These are phyloP conservation scores for Sternotherus odoratus DNA, from an alignment of 2,797 vertebrate genomes.

Conservation along the genomic window DNA sequence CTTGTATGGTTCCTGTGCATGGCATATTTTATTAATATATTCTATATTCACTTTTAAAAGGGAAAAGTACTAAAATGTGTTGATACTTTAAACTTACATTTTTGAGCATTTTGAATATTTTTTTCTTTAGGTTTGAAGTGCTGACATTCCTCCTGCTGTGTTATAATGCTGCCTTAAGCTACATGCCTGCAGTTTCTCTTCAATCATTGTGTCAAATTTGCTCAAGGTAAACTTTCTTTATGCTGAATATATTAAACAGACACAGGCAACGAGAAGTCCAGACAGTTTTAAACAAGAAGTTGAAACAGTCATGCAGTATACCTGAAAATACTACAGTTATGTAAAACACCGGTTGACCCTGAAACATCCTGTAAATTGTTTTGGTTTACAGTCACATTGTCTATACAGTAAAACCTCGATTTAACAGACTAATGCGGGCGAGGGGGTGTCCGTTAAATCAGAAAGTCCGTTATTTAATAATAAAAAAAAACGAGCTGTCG, in stretches of 20 bases:
- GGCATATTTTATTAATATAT: background rate
- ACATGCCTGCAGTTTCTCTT: slow-evolving; percentile 93
- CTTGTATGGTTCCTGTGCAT: background rate
- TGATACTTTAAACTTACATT: slow-evolving; percentile 31
- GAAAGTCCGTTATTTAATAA: too few relatives aligned
- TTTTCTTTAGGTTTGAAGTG: slow-evolving; percentile 91
- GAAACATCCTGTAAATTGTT: background rate
- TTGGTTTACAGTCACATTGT: background rate
- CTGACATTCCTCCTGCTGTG: slow-evolving; percentile 96
- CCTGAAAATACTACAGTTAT: background rate
- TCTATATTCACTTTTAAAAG: background rate
- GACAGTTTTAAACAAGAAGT: background rate
- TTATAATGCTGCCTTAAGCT: slow-evolving; percentile 95
- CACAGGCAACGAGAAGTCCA: background rate
- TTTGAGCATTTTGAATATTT: slow-evolving; percentile 35
- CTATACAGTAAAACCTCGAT: too few relatives aligned
- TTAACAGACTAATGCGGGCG: too few relatives aligned
- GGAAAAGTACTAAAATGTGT: background rate
- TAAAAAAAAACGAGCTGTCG: too few relatives aligned
- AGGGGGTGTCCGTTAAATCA: too few relatives aligned
- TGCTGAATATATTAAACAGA: background rate
- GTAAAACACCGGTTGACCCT: background rate
- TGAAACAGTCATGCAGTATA: background rate
- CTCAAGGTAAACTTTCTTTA: slow-evolving; percentile 88
- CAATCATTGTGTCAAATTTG: slow-evolving; percentile 96